These are phyloP conservation scores for Acanthurus leucopareius DNA, from an alignment of 2,797 vertebrate genomes.

Conservation along the genomic window DNA sequence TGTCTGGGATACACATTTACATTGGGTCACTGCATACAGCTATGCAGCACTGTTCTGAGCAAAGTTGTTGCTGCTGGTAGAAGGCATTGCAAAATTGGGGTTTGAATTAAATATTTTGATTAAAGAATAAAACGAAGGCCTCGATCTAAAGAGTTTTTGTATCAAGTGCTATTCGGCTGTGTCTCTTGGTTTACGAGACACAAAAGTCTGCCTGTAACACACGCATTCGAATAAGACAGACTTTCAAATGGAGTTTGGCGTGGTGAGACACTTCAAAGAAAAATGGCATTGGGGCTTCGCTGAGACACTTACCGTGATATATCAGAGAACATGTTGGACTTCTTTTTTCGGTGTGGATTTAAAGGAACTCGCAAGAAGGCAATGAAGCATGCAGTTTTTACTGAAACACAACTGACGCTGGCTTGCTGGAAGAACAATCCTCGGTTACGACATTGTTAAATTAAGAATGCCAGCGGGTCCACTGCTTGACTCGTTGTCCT, in stretches of 20 bases:
- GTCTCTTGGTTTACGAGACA: not conserved
- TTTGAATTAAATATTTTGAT: not conserved
- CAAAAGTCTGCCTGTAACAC: no score
- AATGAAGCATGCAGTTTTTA: fast-evolving
- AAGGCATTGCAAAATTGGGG: fast-evolving
- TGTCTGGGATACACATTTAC: not conserved
- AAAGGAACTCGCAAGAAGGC: fast-evolving
- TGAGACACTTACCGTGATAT: conserved; percentile 34
- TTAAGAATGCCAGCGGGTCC: not conserved
- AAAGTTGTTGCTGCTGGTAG: not conserved
- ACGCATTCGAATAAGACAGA: not conserved
- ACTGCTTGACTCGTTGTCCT: not conserved
- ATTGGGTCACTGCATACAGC: not conserved
- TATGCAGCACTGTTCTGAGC: not conserved
- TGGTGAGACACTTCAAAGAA: not conserved
- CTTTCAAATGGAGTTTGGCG: not conserved
- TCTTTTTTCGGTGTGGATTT: not conserved
- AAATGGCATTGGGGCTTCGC: not conserved
- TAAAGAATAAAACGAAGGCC: not conserved
- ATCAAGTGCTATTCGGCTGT: fast-evolving
- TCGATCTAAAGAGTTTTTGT: not conserved
- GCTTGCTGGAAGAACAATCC: not conserved
- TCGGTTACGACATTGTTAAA: not conserved
- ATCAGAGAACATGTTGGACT: not conserved
- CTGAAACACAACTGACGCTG: not conserved